Percentiles rank a stretch among this genome's conserved stretches.
These are phyloP conservation scores for Andricus quercusramuli DNA, from an alignment of 2,888 invertebrate genomes.

Conservation along the genomic window DNA sequence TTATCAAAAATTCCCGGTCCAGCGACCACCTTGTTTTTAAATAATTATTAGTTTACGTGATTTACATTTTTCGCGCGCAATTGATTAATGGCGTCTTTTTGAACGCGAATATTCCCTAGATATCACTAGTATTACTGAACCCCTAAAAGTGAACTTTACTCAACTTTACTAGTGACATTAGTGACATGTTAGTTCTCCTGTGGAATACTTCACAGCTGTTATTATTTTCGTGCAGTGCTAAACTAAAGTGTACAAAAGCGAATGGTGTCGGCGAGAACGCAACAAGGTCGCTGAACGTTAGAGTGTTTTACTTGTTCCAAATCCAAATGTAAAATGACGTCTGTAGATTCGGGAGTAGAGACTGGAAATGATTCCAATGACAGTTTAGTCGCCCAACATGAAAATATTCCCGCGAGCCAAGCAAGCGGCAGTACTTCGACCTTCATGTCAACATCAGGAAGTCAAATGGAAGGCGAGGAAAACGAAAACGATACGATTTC, in stretches of 20 bases:
- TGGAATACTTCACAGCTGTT: conserved; percentile 30
- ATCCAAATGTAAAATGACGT: conserved; percentile 70
- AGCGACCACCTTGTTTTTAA: too few relatives aligned
- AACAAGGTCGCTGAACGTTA: not conserved
- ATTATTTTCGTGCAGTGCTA: conserved; percentile 27
- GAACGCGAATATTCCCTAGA: too few relatives aligned
- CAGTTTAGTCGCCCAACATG: conserved; percentile 72
- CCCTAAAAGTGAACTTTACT: too few relatives aligned
- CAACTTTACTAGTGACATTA: not conserved
- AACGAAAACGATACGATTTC: conserved; percentile 23
- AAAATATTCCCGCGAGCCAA: conserved; percentile 39
- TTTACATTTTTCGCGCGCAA: too few relatives aligned
- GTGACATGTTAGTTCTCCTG: not conserved
- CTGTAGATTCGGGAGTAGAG: conserved; percentile 87
- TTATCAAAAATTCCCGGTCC: too few relatives aligned
- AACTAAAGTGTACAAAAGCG: not conserved
- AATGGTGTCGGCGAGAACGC: conserved; percentile 19
- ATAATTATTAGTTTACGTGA: too few relatives aligned
- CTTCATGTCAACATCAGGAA: conserved; percentile 37
- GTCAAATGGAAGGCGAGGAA: conserved; percentile 36
- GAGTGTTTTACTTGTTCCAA: not conserved
- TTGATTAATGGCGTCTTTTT: too few relatives aligned
- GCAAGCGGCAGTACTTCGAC: conserved; percentile 37
- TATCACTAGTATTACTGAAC: too few relatives aligned
- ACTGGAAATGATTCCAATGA: conserved; percentile 87